phyloP scores from a whole-genome alignment of 2,888 invertebrate genomes.

The Theristus sp. region DNA sequence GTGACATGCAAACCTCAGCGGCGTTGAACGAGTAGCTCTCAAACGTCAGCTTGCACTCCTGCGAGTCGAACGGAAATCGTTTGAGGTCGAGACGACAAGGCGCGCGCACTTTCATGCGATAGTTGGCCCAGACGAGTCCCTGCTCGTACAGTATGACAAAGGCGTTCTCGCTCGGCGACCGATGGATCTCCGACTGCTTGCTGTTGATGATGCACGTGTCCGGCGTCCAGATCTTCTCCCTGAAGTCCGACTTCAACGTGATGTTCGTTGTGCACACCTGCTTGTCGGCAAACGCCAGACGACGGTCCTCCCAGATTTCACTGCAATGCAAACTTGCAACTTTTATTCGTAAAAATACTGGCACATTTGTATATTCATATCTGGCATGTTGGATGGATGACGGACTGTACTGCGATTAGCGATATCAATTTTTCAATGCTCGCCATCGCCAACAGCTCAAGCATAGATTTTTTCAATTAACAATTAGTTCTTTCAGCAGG shows the following conservation, averaged over 20 bases:
- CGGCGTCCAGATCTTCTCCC: conserved; percentile 26
- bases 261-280: conserved; percentile 28
- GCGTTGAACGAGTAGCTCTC: conserved; percentile 27
- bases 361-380: too few relatives aligned
- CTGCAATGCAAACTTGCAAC: not conserved
- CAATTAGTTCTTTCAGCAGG: too few relatives aligned
- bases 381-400: too few relatives aligned
- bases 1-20: conserved; percentile 17
- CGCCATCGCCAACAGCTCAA: too few relatives aligned
- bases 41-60: conserved; percentile 16
- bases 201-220: conserved; percentile 20
- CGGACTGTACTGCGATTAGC: too few relatives aligned
- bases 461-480: too few relatives aligned
- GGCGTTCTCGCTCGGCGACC: conserved; percentile 26
- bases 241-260: conserved; percentile 25
- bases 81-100: conserved; percentile 19
- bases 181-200: conserved; percentile 22
- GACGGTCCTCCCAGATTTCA: conserved; percentile 6
- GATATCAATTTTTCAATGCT: too few relatives aligned
- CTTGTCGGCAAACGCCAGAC: conserved; percentile 12
- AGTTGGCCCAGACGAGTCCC: conserved; percentile 29
- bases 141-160: conserved; percentile 28
- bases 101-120: conserved; percentile 14
- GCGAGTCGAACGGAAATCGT: conserved; percentile 28
- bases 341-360: too few relatives aligned